Evolutionary conservation across 1,140 invertebrate species (phyloP).

Genomic region (Thaumatotibia leucotreta): DNA sequence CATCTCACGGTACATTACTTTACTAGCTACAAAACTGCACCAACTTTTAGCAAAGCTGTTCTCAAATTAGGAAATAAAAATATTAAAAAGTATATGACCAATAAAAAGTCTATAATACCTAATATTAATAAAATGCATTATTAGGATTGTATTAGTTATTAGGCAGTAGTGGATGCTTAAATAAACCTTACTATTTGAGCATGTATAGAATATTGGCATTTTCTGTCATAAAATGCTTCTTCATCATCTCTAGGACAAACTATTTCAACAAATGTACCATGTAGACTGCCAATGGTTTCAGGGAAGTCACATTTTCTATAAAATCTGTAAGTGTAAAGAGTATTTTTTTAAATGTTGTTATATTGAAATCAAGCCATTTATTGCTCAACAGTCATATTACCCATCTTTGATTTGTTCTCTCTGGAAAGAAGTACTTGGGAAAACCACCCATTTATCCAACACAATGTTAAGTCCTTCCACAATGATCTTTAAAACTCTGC

Average conservation of each 20-base stretch:
- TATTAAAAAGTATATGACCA: no score
- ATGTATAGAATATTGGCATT: constrained; percentile 45
- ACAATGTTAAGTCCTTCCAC: constrained; percentile 41
- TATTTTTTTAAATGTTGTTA: no score
- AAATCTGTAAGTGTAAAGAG: constrained; percentile 37
- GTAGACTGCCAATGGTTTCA: constrained; percentile 40
- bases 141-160: no score
- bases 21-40: no score
- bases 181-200: constrained; percentile 41
- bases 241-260: constrained; percentile 46
- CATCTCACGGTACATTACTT: no score
- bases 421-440: constrained; percentile 29
- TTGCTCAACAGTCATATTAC: constrained; percentile 21
- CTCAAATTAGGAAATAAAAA: no score
- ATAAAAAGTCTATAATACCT: no score
- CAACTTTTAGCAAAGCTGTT: no score
- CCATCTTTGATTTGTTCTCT: constrained; percentile 42
- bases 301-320: constrained; percentile 47
- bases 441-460: constrained; percentile 35
- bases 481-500: constrained; percentile 37
- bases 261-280: constrained; percentile 45
- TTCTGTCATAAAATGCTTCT: constrained; percentile 46
- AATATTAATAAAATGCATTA: no score
- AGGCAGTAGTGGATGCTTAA: no score
- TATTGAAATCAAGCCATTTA: no score